phyloP scores from a whole-genome alignment of 2,888 invertebrate species.

The Rapana venosa region DNA sequence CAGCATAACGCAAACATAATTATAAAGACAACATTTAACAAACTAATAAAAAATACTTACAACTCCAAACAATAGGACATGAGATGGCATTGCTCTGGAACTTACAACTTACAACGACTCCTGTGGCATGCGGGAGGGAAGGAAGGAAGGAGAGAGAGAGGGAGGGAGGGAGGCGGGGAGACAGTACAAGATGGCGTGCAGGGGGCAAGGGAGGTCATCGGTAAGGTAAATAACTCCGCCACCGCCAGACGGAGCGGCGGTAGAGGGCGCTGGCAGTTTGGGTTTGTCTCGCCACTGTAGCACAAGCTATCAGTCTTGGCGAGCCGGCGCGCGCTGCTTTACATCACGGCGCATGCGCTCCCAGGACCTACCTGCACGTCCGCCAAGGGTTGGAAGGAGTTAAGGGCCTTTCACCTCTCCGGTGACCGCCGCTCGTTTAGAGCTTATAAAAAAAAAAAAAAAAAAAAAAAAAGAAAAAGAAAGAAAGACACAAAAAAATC shows the following conservation, averaged over 20 bases:
- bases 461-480: not conserved
- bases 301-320: conserved; percentile 48
- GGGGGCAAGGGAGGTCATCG: conserved; percentile 39
- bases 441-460: not conserved
- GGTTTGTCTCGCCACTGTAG: conserved; percentile 46
- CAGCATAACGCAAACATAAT: not conserved
- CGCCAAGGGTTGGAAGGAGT: not conserved
- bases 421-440: conserved; percentile 10
- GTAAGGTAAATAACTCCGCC: conserved; percentile 46
- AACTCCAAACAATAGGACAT: too few relatives aligned
- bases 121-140: not conserved
- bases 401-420: not conserved
- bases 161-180: not conserved
- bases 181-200: not conserved
- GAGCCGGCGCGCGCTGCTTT: conserved; percentile 41
- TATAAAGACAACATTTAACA: not conserved
- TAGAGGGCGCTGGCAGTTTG: conserved; percentile 41
- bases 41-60: too few relatives aligned
- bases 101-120: not conserved
- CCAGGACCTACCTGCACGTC: conserved; percentile 12
- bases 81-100: too few relatives aligned
- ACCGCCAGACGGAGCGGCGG: conserved; percentile 43
- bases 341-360: conserved; percentile 32
- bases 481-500: too few relatives aligned
- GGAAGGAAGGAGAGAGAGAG: not conserved